Evolutionary conservation across 2,888 invertebrate genomes (phyloP).

Genomic region (Lobophora halterata): DNA sequence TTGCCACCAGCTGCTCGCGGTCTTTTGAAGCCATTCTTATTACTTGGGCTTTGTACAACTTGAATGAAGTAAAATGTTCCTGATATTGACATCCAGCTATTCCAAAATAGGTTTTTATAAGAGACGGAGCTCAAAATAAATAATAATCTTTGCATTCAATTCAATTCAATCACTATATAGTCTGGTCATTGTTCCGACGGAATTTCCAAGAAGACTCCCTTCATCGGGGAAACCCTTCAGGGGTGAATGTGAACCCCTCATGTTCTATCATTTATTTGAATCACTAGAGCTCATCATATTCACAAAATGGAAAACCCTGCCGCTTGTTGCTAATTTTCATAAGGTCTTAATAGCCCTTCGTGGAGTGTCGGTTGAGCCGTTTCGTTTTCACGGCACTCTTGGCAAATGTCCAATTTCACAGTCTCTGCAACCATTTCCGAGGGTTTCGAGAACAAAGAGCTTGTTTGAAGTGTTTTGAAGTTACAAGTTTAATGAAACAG

Average conservation of each 20-base stretch:
- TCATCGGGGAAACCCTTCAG: constrained; percentile 9
- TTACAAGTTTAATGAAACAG: constrained; percentile 6
- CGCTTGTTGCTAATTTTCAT: constrained; percentile 19
- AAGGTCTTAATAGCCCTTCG: constrained; percentile 28
- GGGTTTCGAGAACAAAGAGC: constrained; percentile 27
- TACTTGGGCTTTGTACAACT: constrained; percentile 3
- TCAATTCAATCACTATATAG: not conserved
- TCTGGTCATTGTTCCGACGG: constrained; percentile 4
- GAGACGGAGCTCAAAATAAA: too few relatives aligned
- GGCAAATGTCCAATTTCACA: constrained; percentile 35
- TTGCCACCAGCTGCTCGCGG: constrained; percentile 6
- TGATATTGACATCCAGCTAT: too few relatives aligned
- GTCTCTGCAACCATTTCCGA: constrained; percentile 25
- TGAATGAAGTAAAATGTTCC: too few relatives aligned
- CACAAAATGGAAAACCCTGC: constrained; percentile 25
- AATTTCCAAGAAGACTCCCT: constrained; percentile 10
- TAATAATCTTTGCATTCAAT: too few relatives aligned
- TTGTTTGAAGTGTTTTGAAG: constrained; percentile 13
- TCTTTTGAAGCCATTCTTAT: constrained; percentile 2
- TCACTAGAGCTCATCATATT: constrained; percentile 12
- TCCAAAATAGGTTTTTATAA: not conserved
- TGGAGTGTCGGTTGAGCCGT: constrained; percentile 24
- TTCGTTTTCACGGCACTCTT: constrained; percentile 27
- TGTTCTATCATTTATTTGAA: constrained; percentile 15
- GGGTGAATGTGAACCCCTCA: constrained; percentile 8